Evolutionary conservation across 2,797 vertebrate genomes (phyloP), one percentile per base, ranked within the genome.

Genomic region (Enteromius unitaeniatus): DNA sequence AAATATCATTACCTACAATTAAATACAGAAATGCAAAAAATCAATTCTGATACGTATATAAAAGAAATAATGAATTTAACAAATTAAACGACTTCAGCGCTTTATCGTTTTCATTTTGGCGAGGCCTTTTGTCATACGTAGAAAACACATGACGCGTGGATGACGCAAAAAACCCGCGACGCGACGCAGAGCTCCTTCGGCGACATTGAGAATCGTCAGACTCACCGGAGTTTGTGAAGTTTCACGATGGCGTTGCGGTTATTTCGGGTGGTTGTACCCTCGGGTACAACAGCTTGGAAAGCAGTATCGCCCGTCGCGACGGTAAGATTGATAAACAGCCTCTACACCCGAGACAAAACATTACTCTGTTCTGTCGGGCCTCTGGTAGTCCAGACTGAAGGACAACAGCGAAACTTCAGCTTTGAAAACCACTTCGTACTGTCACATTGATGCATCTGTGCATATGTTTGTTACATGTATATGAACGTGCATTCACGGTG

Each of bases 241-340:
- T 81, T 7, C 15, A 87, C 5, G 81, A 95, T 95, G 95, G 90
- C 93, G 42, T 89, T 93, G 55, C 88, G 89, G 89, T 88, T 87
- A 72, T 88, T 92, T 77, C 88, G 92, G 14, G 42, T 90, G 87
- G 34, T 93, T 72, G 53, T 91, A 69, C 91, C 93, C 0, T 4
- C 89, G 31, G 89, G 92, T 84, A 8, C 89, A 26, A 2, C 74
- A 1, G 86, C 86, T 15, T 69, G 91, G 9, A 91, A 67, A 84
- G 84, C 88, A 1, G 83, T 42, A 7, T 70, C 40, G n/a, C 53
- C 70, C 0, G 34, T 58, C 3, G 90, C 91, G 14, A 92, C 90
- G 94, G 95, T 95, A 81, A 88, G 80, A 76, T 65, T 8, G 6
- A 69, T 1, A 2, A 2, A 51, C 9, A 62, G 62, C 19, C 0